Base-by-base conservation (phyloP, 2,113 vertebrate genomes). In the Fulmarus glacialis region DNA sequence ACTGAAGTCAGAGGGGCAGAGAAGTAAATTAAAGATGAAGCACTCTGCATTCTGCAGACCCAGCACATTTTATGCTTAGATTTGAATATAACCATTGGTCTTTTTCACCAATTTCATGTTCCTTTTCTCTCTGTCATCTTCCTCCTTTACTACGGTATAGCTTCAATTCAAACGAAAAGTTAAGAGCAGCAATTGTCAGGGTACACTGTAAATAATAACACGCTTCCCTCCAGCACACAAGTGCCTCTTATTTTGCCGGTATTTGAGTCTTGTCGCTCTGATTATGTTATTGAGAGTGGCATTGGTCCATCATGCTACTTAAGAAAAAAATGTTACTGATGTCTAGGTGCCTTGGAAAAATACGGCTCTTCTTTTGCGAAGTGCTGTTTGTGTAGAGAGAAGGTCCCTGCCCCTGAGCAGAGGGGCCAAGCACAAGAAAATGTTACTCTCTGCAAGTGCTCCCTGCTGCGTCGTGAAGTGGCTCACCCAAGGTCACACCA, bases 11-110 rank as follows among this genome's bases (percentile, higher is more conserved):
- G 59, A 85, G 89, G 89, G 78, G 70, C 87, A 86, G 93, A 86
- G 78, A 82, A 95, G 66, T 91, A 94, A 94, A 95, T 97, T 82
- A 92, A 90, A 96, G 84, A 91, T 58, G 70, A 93, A 96, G 55
- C n/a, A 4, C 14, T n/a, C 53, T 47, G 55, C 2, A 0, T 96
- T 96, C 71, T 96, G 87, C 91, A 77, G 59, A 91, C 55, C 82
- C 74, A 88, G 78, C 81, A 91, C 26, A 59, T 95, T 96, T 95
- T 77, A 24, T 94, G 58, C 93, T 82, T 94, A 73, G 67, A 95
- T 94, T 96, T 95, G 62, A 91, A 88, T 97, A 63, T 66, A 82
- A 77, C 55, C 3, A 0, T 80, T 86, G 67, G 74, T 90, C 70
- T 83, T 87, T 91, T 82, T 55, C 52, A 77, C 70, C 79, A 66